These are phyloP conservation scores for Paramormyrops hopkinsi DNA, from an alignment of 2,797 vertebrate genomes.

Conservation along the genomic window DNA sequence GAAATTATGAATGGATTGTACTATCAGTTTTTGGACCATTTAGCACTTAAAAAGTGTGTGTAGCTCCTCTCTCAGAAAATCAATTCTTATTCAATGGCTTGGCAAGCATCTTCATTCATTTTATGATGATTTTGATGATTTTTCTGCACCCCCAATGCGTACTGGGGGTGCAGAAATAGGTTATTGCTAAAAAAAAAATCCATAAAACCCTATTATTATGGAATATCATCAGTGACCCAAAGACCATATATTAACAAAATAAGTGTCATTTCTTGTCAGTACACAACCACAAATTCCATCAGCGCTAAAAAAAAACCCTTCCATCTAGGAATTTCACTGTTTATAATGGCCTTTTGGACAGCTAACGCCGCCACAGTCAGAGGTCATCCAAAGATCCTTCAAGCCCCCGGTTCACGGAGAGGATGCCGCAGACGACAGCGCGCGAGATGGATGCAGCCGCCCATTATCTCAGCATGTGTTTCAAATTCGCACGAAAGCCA, in stretches of 20 bases:
- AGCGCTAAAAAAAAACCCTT: background rate
- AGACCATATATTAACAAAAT: background rate
- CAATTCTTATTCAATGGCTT: background rate
- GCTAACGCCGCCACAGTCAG: background rate
- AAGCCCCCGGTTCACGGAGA: background rate
- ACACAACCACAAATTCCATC: background rate
- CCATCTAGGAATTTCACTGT: background rate
- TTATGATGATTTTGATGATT: background rate
- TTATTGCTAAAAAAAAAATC: background rate
- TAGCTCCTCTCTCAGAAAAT: background rate
- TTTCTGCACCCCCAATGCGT: no score
- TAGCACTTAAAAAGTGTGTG: background rate
- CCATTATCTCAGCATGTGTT: slow-evolving; percentile 8
- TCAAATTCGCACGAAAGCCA: background rate
- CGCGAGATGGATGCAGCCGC: background rate
- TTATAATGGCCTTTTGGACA: background rate
- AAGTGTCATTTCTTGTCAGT: background rate
- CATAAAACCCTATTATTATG: background rate
- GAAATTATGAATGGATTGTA: background rate
- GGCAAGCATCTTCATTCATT: background rate
- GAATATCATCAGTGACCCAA: background rate
- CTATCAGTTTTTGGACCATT: background rate
- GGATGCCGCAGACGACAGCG: background rate
- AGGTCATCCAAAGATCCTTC: background rate
- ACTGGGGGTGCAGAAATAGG: background rate